Percentiles rank a stretch among this genome's conserved stretches.
These are phyloP conservation scores for Scophthalmus maximus DNA, from an alignment of 2,113 vertebrate genomes.

Conservation along the genomic window DNA sequence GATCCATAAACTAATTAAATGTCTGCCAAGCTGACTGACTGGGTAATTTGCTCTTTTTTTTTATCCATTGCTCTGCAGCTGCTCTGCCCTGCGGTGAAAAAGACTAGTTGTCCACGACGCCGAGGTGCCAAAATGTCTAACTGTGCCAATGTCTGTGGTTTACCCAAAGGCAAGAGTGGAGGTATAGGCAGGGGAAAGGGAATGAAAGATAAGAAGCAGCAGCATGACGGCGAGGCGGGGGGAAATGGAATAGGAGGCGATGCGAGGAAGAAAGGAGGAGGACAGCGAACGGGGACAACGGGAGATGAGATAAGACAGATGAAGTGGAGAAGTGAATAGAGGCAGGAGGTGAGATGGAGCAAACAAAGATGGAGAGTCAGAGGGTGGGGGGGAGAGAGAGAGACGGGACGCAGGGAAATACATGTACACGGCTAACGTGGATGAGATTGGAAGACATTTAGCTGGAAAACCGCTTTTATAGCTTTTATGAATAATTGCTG, in stretches of 20 bases:
- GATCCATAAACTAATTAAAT: constrained; percentile 17
- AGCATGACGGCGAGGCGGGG: constrained; percentile 24
- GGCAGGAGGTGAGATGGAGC: constrained; percentile 14
- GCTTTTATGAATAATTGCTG: background rate
- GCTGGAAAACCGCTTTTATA: background rate
- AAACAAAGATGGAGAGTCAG: constrained; percentile 14
- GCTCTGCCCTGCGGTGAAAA: constrained; percentile 56
- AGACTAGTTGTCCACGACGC: constrained; percentile 38
- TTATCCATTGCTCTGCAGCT: constrained; percentile 47
- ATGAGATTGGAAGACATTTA: background rate
- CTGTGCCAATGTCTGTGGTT: constrained; percentile 38
- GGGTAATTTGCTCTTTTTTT: constrained; percentile 13
- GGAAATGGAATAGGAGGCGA: constrained; percentile 31
- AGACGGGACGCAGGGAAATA: background rate
- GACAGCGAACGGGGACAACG: background rate
- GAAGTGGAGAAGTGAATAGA: constrained; percentile 32
- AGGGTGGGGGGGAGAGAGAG: background rate
- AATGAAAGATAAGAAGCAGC: constrained; percentile 36
- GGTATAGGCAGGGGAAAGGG: constrained; percentile 10
- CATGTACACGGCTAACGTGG: background rate
- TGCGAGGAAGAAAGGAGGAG: constrained; percentile 19
- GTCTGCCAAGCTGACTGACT: constrained; percentile 14
- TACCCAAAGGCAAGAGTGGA: constrained; percentile 29
- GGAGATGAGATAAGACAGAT: constrained; percentile 38
- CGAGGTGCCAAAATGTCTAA: constrained; percentile 35